Conservation (phyloP, 2,888 invertebrate species). For the Lepidochitona cinerea region DNA sequence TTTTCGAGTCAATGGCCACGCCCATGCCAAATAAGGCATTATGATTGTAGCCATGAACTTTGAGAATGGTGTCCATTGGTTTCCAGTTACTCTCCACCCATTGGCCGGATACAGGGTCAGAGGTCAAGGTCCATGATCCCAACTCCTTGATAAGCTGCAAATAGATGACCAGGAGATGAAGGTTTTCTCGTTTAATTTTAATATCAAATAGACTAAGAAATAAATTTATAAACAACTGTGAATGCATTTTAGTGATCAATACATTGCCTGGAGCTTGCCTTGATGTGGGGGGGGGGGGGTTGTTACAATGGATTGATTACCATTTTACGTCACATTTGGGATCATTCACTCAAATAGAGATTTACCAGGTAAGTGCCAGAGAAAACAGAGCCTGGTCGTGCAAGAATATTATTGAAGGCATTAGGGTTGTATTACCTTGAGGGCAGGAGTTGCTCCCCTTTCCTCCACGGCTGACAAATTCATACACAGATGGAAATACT, state of each 20-base stretch:
- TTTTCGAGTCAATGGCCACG: slow-evolving; percentile 48
- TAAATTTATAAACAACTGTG: neutral
- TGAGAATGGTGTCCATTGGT: slow-evolving; percentile 37
- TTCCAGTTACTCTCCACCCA: slow-evolving; percentile 49
- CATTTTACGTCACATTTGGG: too few species aligned
- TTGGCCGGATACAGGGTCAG: slow-evolving; percentile 32
- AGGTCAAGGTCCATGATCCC: slow-evolving; percentile 57
- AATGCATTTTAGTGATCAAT: neutral
- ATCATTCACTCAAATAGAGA: too few species aligned
- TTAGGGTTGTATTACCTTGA: slow-evolving; percentile 55
- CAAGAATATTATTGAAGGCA: too few species aligned
- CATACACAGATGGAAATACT: slow-evolving; percentile 53
- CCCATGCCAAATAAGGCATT: slow-evolving; percentile 49
- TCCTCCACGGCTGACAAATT: slow-evolving; percentile 41
- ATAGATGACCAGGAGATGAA: neutral
- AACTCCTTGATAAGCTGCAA: slow-evolving; percentile 50
- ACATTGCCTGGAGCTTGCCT: neutral
- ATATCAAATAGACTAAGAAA: neutral
- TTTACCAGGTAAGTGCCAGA: too few species aligned
- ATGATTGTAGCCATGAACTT: slow-evolving; percentile 26
- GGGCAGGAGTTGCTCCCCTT: slow-evolving; percentile 35
- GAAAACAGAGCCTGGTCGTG: too few species aligned
- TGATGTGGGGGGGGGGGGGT: neutral
- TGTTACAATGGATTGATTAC: too few species aligned
- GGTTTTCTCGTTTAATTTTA: too few species aligned